Evolutionary conservation across 1,140 invertebrate genomes (phyloP).

Genomic region (Megalonaias nervosa): DNA sequence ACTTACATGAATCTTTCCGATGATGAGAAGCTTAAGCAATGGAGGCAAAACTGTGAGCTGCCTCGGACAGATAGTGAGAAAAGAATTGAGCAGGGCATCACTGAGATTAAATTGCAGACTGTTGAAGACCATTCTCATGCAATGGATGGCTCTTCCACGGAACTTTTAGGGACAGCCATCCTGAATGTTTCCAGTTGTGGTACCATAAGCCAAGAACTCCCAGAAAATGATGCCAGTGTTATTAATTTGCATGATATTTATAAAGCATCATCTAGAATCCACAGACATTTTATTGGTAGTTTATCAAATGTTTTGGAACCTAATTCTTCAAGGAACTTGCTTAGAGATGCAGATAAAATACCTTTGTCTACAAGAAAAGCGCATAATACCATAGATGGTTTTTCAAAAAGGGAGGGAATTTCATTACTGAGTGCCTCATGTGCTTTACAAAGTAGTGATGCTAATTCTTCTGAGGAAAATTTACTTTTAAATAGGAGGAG

Average conservation of each 20-base stretch:
- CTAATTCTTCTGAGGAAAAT: slow-evolving; percentile 35
- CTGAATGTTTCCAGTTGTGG: too few relatives aligned
- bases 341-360: slow-evolving; percentile 29
- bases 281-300: too few relatives aligned
- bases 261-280: too few relatives aligned
- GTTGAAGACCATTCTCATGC: too few relatives aligned
- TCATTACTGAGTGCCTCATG: slow-evolving; percentile 20
- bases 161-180: too few relatives aligned
- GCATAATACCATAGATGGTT: slow-evolving; percentile 15
- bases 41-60: slow-evolving; percentile 26
- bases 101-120: background rate
- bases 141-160: too few relatives aligned
- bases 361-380: background rate
- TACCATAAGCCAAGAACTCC: too few relatives aligned
- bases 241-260: too few relatives aligned
- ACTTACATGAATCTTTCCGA: slow-evolving; percentile 37
- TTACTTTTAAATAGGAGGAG: slow-evolving; percentile 24
- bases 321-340: slow-evolving; percentile 18
- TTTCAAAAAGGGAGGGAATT: slow-evolving; percentile 28
- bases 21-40: slow-evolving; percentile 36
- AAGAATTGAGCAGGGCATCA: slow-evolving; percentile 28
- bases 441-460: slow-evolving; percentile 32
- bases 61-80: slow-evolving; percentile 41
- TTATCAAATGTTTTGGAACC: too few relatives aligned
- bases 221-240: too few relatives aligned